Evolutionary conservation across 1,140 invertebrate species (phyloP), one percentile per base, ranked within the genome.

Genomic region (Meloidogyne exigua): DNA sequence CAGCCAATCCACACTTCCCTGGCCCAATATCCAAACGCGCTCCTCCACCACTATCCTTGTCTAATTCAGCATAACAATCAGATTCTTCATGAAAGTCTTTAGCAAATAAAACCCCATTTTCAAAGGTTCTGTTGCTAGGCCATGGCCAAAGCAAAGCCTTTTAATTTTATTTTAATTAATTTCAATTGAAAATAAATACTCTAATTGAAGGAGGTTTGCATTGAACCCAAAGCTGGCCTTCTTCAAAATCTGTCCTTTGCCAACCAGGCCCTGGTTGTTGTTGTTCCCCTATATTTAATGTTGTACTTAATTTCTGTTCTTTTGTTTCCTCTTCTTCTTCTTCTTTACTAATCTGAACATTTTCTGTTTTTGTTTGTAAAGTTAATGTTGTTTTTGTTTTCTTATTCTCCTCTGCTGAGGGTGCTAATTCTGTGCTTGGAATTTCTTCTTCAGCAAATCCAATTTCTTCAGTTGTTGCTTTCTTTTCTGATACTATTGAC

Each of bases 21-120:
- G 62, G 57, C 0, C 57, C 57, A 26, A 73, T 73, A 32, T 64
- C 44, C 26, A 73, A 36, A 1, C n/a, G 21, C n/a, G 65, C 39
- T 28, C 62, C 36, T 13, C 49, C 57, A 4, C 72, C 72, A 57
- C 49, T 57, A 21, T 57, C 49, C 0, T 57, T 57, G 5, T 65
- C 57, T 5, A 62, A 65, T 21, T 73, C 72, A 9, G 63, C 44
- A 21, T 28, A 64, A 42, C 81, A 82, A 18, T 68, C 66, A 23
- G 49, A 39, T 13, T 74, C 78, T 23, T 81, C 79, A n/a, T 42
- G 49, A 63, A 65, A 81, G 62, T 77, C 81, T 64, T 82, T 84
- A 5, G 81, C 81, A 28, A 74, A 72, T 57, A 82, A 42, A 57
- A 68, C 23, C 5, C 79, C 79, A 62, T 32, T 64, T 57, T 57